Conservation (phyloP, 2,888 invertebrate genomes). For the Mesorhabditis belari region DNA sequence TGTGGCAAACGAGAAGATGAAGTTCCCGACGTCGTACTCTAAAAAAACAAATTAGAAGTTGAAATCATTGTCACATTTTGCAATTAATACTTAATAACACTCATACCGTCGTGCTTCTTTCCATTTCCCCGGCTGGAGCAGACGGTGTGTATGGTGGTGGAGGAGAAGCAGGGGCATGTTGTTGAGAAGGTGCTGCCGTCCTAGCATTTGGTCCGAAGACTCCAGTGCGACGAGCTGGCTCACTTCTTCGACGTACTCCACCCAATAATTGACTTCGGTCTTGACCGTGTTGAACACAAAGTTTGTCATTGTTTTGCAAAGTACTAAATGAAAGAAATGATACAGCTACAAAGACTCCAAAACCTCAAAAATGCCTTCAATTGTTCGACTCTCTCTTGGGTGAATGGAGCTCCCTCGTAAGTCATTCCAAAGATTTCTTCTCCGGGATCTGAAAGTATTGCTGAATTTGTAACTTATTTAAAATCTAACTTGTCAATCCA, state of each 20-base stretch:
- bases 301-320: neutral
- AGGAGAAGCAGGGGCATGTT: neutral
- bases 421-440: neutral
- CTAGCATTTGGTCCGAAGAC: neutral
- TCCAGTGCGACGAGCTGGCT: neutral
- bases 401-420: neutral
- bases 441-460: neutral
- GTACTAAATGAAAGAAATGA: neutral
- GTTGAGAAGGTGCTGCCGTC: neutral
- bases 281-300: neutral
- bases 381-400: neutral
- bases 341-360: no score
- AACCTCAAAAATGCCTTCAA: no score
- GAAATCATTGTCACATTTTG: neutral
- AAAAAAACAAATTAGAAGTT: neutral
- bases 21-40: neutral
- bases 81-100: no score
- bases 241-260: neutral
- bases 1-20: no score
- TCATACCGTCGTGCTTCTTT: no score
- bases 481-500: neutral
- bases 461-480: no score
- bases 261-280: neutral
- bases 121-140: neutral
- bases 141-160: neutral